These are phyloP conservation scores for Calliopsis andreniformis DNA, from an alignment of 1,140 invertebrate genomes.

Conservation along the genomic window DNA sequence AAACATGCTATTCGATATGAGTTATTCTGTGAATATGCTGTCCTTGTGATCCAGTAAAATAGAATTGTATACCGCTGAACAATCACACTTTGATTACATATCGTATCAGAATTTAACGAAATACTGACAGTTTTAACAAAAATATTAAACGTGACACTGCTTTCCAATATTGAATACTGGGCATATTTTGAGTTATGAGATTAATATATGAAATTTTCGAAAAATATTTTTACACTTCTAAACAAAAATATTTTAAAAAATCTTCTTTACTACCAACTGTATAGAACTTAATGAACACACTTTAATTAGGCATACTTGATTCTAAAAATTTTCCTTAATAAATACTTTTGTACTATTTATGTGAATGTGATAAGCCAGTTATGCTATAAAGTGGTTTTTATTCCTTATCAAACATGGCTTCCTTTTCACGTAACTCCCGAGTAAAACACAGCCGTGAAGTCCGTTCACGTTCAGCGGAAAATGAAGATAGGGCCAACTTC, in stretches of 20 bases:
- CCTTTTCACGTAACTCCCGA: not conserved
- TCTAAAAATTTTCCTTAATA: no score
- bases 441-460: constrained; percentile 5
- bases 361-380: no score
- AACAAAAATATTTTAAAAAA: no score
- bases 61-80: not conserved
- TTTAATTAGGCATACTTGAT: no score
- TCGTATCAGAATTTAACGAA: not conserved
- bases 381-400: not conserved
- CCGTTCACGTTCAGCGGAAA: constrained; percentile 5
- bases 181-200: not conserved
- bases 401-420: not conserved
- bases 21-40: not conserved
- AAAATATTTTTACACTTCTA: no score
- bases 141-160: not conserved
- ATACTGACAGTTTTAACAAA: not conserved
- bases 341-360: no score
- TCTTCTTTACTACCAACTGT: no score
- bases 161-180: not conserved
- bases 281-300: no score
- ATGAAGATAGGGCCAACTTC: constrained; percentile 42
- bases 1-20: not conserved
- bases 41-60: not conserved
- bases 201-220: not conserved
- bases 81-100: constrained; percentile 9